Percentiles rank a stretch among this genome's conserved stretches.
These are phyloP conservation scores for Mormyrus proboscirostris DNA, from an alignment of 2,797 vertebrate genomes.

Conservation along the genomic window DNA sequence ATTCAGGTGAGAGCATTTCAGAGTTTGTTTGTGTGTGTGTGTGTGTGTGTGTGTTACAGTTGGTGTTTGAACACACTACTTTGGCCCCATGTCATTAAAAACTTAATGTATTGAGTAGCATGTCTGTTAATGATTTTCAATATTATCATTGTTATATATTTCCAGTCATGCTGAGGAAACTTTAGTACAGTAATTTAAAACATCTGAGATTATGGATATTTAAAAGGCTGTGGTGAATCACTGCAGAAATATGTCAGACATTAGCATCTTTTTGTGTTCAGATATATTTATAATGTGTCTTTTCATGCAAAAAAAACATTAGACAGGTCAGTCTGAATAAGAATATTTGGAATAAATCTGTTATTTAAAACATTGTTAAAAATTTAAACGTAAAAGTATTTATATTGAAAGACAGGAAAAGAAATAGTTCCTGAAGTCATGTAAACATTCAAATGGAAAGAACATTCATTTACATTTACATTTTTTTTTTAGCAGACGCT, in stretches of 20 bases:
- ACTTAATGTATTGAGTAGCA: background rate
- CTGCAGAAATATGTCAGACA: background rate
- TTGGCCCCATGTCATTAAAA: background rate
- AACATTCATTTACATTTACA: background rate
- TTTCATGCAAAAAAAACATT: background rate
- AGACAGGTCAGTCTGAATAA: background rate
- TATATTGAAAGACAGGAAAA: background rate
- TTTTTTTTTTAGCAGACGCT: background rate
- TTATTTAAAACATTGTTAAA: background rate
- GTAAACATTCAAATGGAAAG: background rate
- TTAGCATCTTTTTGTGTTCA: background rate
- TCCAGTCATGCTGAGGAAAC: background rate
- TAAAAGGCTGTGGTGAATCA: background rate
- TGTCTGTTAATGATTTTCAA: background rate
- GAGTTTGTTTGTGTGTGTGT: background rate
- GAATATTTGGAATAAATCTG: background rate
- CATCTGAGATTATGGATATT: background rate
- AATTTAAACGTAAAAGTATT: background rate
- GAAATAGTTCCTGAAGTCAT: background rate
- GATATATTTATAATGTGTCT: background rate
- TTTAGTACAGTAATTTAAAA: background rate
- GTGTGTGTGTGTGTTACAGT: background rate
- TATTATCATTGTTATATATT: background rate
- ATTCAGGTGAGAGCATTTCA: conserved; percentile 68
- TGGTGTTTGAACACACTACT: background rate